Evolutionary conservation across 2,797 vertebrate species (phyloP), one percentile per base, ranked within the genome.

Genomic region (Chiroxiphia lanceolata): DNA sequence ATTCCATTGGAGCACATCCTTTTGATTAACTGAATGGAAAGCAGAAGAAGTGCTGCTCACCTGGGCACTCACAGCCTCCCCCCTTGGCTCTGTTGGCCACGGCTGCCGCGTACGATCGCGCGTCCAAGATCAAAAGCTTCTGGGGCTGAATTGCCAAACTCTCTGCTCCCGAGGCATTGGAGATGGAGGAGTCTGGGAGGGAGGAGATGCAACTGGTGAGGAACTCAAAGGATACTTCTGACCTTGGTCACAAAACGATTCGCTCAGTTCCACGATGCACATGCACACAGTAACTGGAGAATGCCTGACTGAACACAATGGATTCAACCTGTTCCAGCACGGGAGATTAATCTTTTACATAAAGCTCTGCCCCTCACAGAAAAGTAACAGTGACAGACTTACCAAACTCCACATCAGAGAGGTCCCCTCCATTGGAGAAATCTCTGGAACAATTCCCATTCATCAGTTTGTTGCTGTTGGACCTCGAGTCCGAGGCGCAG

Each of bases 51-150:
- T 17, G 34, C 11, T 20, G 75, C 98, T 98, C 95, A 99, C 99
- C 99, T 98, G 99, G 99, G 91, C 99, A 99, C 96, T 99, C 99
- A 27, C 99, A 99, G 94, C 99, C 99, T 71, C 99, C 99, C 11
- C 99, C 99, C 96, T 99, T 99, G 95, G 99, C 99, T 96, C 99
- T 97, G 98, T 99, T 99, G 4, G 99, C 99, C 76, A 99, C 99
- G 1, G 99, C 99, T 8, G 99, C 99, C 27, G 99, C 99, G 3
- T 99, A 99, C 9, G 99, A 99, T 22, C 99, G 97, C 2, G 99
- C 99, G 1, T 99, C 99, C 94, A 99, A 96, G 95, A 99, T 99
- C 89, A 99, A 95, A 77, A 99, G 98, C 95, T 99, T 99, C 96
- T 98, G 99, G 12, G 99, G 99, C 84, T 99, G 99, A 70, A 98